Percentiles rank a stretch among this genome's conserved stretches.
phyloP scores from a whole-genome alignment of 1,140 invertebrate species.

The Acromyrmex charruanus region DNA sequence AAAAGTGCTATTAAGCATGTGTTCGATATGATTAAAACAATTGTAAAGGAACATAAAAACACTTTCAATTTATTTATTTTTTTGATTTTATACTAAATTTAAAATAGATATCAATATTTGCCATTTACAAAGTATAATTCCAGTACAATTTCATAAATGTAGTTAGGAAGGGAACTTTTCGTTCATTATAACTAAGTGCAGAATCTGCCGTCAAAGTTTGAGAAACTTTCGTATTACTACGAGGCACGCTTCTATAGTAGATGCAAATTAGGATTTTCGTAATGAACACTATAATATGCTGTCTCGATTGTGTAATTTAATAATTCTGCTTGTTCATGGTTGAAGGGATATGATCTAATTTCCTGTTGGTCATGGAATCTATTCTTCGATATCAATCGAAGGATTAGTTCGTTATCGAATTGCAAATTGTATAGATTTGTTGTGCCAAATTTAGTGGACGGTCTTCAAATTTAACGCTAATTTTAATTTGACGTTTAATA shows the following conservation, averaged over 20 bases:
- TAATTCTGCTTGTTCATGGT: slow-evolving; percentile 8
- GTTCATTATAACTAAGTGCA: neutral
- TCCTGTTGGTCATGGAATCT: no score
- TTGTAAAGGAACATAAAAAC: neutral
- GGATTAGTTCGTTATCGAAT: slow-evolving; percentile 9
- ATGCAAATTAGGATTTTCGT: slow-evolving; percentile 9
- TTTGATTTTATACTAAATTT: neutral
- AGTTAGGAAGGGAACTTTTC: slow-evolving; percentile 5
- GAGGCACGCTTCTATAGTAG: neutral
- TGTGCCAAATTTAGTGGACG: neutral
- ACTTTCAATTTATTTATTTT: neutral
- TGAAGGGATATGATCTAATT: neutral
- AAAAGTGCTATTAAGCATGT: neutral
- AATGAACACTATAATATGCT: slow-evolving; percentile 6
- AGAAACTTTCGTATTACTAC: slow-evolving; percentile 21
- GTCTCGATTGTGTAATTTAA: slow-evolving; percentile 3
- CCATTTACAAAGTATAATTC: slow-evolving; percentile 1
- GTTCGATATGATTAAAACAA: neutral
- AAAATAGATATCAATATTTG: neutral
- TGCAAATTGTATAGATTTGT: slow-evolving; percentile 5
- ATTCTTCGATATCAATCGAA: neutral
- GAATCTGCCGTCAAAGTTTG: slow-evolving; percentile 15
- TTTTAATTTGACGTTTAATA: neutral
- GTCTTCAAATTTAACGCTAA: neutral
- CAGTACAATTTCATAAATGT: neutral